Evolutionary conservation across 2,797 vertebrate genomes (phyloP), one percentile per base, ranked within the genome.

Genomic region (Eidolon dupreanum): DNA sequence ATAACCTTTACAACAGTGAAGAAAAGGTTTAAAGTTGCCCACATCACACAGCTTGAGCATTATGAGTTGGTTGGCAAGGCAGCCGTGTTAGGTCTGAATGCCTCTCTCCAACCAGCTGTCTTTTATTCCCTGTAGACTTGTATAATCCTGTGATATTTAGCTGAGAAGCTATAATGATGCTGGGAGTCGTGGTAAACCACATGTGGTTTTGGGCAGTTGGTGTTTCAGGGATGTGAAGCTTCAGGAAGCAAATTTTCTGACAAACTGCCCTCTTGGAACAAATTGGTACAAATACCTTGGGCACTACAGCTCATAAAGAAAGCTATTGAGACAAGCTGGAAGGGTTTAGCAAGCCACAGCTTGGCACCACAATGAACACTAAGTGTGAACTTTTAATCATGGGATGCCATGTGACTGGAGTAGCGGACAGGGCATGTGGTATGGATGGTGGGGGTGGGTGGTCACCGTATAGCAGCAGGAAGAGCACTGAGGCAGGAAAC

Each of bases 251-350:
- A 84, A 73, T 61, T 71, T 61, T 81, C 92, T 59, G 87, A 93
- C 74, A 89, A 12, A 89, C 28, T 88, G 61, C 70, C 89, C n/a
- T 77, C 68, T 93, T 65, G 89, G 59, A 96, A 90, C 92, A 94
- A 94, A 95, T 85, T 77, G 65, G 66, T 82, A 16, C 71, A 65
- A 88, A 85, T 95, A 71, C 31, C 88, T 70, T 84, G 86, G 92
- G 59, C 53, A 90, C 78, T 33, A 17, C 51, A 17, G 75, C 73
- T 83, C 6, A 0, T 83, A 75, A 94, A 87, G 65, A 75, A 70
- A 90, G 86, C 74, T 43, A 68, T 41, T 43, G 68, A 53, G 90
- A 53, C 57, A 26, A 16, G 28, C 57, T 55, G 63, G 84, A 75
- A 83, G 68, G 57, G 26, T 59, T 94, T 79, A 71, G 74, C 90